Evolutionary conservation across 2,113 vertebrate species (phyloP).

Genomic region (Ornithorhynchus anatinus): DNA sequence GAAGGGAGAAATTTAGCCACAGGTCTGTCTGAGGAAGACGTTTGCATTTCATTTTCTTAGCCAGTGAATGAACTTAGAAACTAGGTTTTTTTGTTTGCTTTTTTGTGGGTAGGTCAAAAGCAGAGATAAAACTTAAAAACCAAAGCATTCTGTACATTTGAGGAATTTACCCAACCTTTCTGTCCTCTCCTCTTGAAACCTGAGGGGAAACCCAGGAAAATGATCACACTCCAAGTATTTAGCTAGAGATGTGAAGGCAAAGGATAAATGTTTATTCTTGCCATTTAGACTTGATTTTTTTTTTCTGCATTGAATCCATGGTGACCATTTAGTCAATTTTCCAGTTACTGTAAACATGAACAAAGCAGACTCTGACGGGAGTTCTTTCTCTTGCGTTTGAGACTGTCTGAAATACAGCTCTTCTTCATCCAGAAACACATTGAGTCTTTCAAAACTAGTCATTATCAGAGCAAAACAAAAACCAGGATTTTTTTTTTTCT

Average conservation of each 20-base stretch:
- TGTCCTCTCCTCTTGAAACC: too few relatives aligned
- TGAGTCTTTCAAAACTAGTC: constrained; percentile 48
- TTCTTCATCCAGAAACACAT: constrained; percentile 57
- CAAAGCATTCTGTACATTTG: too few relatives aligned
- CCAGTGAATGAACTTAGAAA: too few relatives aligned
- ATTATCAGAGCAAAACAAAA: constrained; percentile 44
- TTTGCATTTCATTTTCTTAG: too few relatives aligned
- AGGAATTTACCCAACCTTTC: too few relatives aligned
- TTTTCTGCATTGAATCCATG: constrained; percentile 12
- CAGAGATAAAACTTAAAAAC: too few relatives aligned
- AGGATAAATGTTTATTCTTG: constrained; percentile 47
- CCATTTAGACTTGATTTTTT: not conserved
- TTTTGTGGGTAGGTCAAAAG: too few relatives aligned
- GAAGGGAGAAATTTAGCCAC: too few relatives aligned
- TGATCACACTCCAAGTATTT: too few relatives aligned
- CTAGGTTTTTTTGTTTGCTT: too few relatives aligned
- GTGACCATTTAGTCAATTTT: constrained; percentile 34
- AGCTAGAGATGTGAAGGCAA: constrained; percentile 32
- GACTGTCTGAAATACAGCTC: constrained; percentile 55
- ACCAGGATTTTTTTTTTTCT: constrained; percentile 55
- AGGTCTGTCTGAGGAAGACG: too few relatives aligned
- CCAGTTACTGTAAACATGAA: constrained; percentile 43
- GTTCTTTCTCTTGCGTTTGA: constrained; percentile 50
- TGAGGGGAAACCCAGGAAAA: too few relatives aligned
- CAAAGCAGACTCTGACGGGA: constrained; percentile 33